phyloP scores from a whole-genome alignment of 2,113 vertebrate species.

The Anhinga anhinga region DNA sequence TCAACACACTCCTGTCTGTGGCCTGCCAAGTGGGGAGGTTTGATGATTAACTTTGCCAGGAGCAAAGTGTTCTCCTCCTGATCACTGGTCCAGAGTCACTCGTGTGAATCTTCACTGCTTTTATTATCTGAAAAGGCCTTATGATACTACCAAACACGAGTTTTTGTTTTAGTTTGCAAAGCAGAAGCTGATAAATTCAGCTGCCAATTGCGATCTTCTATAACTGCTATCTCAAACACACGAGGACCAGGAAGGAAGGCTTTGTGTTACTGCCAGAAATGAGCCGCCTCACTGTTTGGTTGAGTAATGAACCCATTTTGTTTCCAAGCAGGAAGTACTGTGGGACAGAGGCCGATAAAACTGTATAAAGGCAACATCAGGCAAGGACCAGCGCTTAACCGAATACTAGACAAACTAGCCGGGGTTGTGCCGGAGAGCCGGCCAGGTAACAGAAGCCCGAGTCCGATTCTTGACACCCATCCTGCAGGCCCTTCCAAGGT shows the following conservation, averaged over 20 bases:
- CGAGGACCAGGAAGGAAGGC: not conserved
- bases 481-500: rapidly evolving
- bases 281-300: rapidly evolving
- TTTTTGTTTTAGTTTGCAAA: not conserved
- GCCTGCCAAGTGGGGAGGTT: not conserved
- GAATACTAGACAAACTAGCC: not conserved
- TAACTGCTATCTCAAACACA: not conserved
- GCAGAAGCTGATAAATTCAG: not conserved
- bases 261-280: not conserved
- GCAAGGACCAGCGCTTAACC: not conserved
- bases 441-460: not conserved
- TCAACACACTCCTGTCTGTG: not conserved
- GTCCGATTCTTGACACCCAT: rapidly evolving
- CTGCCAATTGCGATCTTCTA: not conserved
- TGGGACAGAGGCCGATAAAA: not conserved
- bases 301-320: not conserved
- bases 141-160: no score
- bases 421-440: not conserved
- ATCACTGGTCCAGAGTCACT: not conserved
- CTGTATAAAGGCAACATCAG: not conserved
- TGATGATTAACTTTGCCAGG: not conserved
- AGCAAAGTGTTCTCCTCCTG: not conserved
- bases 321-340: not conserved
- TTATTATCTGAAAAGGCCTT: not conserved
- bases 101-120: not conserved